Percentiles rank a stretch among this genome's conserved stretches.
Evolutionary conservation across 2,113 vertebrate species (phyloP).

Genomic region (Suncus etruscus): DNA sequence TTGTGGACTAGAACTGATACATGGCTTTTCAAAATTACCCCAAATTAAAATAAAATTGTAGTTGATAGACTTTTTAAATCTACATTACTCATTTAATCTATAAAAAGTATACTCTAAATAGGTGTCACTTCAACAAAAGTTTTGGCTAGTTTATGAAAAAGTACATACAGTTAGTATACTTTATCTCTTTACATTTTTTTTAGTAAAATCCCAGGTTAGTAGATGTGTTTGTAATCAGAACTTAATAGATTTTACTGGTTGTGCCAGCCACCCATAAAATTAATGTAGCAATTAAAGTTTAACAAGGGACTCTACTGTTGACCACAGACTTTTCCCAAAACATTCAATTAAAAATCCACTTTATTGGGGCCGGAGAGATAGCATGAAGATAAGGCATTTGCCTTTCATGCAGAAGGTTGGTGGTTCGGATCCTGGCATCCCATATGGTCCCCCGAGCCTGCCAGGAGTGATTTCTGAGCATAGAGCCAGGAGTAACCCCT

Average conservation of each 20-base stretch:
- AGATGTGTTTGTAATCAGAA: neutral
- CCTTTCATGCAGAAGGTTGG: too few relatives aligned
- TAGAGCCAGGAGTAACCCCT: too few relatives aligned
- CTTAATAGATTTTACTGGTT: constrained; percentile 34
- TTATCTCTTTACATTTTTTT: neutral
- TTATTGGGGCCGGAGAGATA: too few relatives aligned
- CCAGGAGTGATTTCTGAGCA: too few relatives aligned
- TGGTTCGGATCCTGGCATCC: too few relatives aligned
- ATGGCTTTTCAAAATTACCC: constrained; percentile 21
- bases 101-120: neutral
- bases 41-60: constrained; percentile 1
- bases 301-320: constrained; percentile 17
- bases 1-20: constrained; percentile 5
- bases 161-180: neutral
- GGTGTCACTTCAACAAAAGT: neutral
- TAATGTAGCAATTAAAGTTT: constrained; percentile 16
- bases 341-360: neutral
- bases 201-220: constrained; percentile 14
- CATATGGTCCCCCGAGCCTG: too few relatives aligned
- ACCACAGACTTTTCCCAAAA: constrained; percentile 30
- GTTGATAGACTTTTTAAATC: constrained; percentile 42
- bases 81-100: constrained; percentile 20
- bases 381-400: too few relatives aligned
- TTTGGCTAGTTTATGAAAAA: constrained; percentile 11
- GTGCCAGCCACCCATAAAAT: neutral